Percentiles rank a stretch among this genome's conserved stretches.
Conservation (phyloP, 2,113 vertebrate species). For the Saccopteryx bilineata region DNA sequence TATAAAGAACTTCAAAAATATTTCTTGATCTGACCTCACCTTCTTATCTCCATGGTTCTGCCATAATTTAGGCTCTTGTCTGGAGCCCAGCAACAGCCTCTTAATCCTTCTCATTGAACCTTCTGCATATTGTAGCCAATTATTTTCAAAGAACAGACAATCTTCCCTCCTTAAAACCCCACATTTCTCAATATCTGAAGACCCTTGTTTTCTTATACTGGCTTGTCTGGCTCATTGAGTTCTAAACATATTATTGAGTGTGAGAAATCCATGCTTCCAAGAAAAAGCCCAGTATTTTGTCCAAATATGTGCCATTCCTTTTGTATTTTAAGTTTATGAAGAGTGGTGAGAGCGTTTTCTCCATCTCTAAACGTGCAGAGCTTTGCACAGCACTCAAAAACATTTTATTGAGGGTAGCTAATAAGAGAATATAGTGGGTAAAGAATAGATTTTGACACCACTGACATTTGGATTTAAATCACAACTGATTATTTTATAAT, state of each 20-base stretch:
- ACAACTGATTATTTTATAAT: neutral
- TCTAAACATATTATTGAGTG: neutral
- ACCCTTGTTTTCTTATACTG: neutral
- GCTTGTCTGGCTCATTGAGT: rapidly evolving
- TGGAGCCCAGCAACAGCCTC: rapidly evolving
- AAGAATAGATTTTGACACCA: neutral
- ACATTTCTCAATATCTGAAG: neutral
- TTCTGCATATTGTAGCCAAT: too few relatives aligned
- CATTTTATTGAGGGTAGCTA: neutral
- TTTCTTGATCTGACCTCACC: neutral
- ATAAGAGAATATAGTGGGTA: neutral
- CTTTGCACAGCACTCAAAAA: neutral
- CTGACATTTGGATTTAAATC: neutral
- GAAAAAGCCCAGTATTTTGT: neutral
- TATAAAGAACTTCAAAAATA: too few relatives aligned
- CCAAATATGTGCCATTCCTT: neutral
- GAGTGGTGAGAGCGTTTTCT: neutral
- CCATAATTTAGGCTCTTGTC: neutral
- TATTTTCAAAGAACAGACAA: neutral
- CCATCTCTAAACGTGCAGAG: neutral
- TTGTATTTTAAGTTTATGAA: neutral
- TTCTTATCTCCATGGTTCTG: neutral
- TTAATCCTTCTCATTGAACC: neutral
- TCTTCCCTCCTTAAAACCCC: neutral
- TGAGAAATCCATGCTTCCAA: neutral